Conservation (phyloP, 2,113 vertebrate genomes). For the Corythaeola cristata region DNA sequence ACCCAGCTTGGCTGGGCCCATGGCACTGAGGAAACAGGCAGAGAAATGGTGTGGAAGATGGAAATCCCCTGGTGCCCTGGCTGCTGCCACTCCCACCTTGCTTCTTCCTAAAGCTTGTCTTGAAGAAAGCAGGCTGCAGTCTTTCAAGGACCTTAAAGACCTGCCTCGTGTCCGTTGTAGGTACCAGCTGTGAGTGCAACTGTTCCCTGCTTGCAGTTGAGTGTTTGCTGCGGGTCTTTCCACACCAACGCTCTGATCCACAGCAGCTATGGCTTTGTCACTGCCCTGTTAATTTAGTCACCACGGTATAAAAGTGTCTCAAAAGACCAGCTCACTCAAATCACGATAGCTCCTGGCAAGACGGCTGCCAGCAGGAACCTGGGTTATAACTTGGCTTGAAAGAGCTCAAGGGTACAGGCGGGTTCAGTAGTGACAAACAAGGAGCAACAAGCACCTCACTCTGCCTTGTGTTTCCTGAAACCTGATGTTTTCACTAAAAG, state of each 20-base stretch:
- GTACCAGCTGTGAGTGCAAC: background rate
- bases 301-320: background rate
- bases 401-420: background rate
- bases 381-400: background rate
- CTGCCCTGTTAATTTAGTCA: background rate
- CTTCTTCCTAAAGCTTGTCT: background rate
- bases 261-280: background rate
- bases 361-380: background rate
- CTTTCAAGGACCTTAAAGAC: background rate
- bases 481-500: background rate
- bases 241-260: background rate
- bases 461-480: background rate
- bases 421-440: background rate
- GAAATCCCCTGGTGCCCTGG: background rate
- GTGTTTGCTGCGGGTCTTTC: background rate
- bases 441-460: background rate
- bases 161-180: background rate
- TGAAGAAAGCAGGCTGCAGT: background rate
- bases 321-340: background rate
- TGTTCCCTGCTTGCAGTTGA: background rate
- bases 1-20: background rate
- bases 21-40: background rate
- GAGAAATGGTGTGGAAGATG: background rate
- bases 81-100: background rate
- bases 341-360: conserved; percentile 9